Conservation (phyloP, 2,888 invertebrate genomes). For the Brachynemurus nebulosus region DNA sequence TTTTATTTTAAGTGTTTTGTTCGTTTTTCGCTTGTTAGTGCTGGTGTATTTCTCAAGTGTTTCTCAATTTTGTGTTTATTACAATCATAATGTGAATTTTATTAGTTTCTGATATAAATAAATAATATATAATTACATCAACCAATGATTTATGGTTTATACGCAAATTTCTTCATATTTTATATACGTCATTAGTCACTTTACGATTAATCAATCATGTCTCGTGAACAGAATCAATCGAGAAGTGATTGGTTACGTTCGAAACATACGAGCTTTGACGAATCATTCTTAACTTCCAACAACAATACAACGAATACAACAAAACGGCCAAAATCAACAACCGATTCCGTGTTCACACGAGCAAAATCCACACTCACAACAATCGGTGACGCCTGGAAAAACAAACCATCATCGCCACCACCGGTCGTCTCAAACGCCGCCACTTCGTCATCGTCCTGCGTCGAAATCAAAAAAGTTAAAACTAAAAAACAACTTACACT, state of each 20-base stretch:
- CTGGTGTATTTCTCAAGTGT: too few relatives aligned
- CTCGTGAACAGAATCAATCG: not conserved
- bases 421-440: constrained; percentile 13
- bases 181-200: too few relatives aligned
- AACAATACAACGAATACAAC: constrained; percentile 25
- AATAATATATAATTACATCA: too few relatives aligned
- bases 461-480: constrained; percentile 24
- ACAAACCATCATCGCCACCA: constrained; percentile 24
- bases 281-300: not conserved
- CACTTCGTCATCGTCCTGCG: too few relatives aligned
- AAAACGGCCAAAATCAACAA: constrained; percentile 32
- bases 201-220: too few relatives aligned
- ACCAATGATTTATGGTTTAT: too few relatives aligned
- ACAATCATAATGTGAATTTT: too few relatives aligned
- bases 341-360: constrained; percentile 33
- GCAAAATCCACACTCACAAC: constrained; percentile 36
- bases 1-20: too few relatives aligned
- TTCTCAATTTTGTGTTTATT: too few relatives aligned
- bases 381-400: constrained; percentile 35
- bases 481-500: constrained; percentile 32
- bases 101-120: too few relatives aligned
- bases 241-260: not conserved
- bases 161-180: too few relatives aligned
- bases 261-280: constrained; percentile 6
- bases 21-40: too few relatives aligned